Evolutionary conservation across 2,113 vertebrate genomes (phyloP).

Genomic region (Hiodon tergisus): DNA sequence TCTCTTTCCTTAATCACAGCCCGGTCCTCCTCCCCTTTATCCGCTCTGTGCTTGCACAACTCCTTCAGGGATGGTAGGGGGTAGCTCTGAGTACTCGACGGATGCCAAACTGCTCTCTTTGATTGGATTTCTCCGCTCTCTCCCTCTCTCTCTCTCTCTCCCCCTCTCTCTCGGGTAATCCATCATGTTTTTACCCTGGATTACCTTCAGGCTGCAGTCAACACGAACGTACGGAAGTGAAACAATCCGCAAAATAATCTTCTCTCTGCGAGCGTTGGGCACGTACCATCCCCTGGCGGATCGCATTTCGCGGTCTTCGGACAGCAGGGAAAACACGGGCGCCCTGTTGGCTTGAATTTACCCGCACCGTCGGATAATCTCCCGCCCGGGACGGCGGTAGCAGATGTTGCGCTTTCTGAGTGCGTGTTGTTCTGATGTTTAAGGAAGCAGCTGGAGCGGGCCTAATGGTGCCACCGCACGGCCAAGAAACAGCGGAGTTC

Average conservation of each 20-base stretch:
- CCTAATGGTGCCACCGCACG: neutral
- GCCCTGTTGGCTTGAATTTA: neutral
- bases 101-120: neutral
- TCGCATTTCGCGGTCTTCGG: neutral
- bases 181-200: neutral
- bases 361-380: constrained; percentile 13
- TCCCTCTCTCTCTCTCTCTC: neutral
- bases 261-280: neutral
- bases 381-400: neutral
- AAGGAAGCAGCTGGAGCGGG: constrained; percentile 4
- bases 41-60: neutral
- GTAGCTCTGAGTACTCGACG: neutral
- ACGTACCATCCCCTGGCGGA: neutral
- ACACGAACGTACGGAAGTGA: neutral
- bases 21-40: neutral
- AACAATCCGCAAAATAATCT: neutral
- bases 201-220: neutral
- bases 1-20: no score
- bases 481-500: neutral
- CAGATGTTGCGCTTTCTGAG: constrained; percentile 23
- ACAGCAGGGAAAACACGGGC: neutral
- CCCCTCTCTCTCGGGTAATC: neutral
- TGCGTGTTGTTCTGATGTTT: neutral
- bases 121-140: no score
- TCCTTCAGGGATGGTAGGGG: neutral